These are phyloP conservation scores for Ahaetulla prasina DNA, from an alignment of 2,113 vertebrate species.

Conservation along the genomic window DNA sequence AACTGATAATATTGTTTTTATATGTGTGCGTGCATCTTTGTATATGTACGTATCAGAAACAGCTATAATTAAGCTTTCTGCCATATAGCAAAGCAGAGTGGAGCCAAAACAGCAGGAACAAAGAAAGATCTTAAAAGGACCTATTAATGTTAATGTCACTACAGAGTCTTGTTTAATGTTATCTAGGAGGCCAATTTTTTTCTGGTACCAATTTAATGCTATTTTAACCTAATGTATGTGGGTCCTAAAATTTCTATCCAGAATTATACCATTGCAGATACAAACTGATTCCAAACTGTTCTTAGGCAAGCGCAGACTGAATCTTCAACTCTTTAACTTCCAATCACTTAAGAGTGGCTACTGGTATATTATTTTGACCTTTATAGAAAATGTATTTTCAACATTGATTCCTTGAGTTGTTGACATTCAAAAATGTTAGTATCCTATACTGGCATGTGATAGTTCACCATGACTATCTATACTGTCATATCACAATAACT, in stretches of 20 bases:
- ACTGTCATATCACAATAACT: not conserved
- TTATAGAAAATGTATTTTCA: not conserved
- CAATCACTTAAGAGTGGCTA: not conserved
- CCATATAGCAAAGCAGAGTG: not conserved
- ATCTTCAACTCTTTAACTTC: not conserved
- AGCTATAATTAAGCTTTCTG: not conserved
- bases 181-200: not conserved
- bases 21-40: not conserved
- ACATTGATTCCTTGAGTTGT: not conserved
- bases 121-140: not conserved
- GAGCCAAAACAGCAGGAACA: not conserved
- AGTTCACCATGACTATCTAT: not conserved
- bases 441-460: not conserved
- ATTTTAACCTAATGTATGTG: not conserved
- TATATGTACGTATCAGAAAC: not conserved
- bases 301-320: not conserved
- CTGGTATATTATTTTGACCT: not conserved
- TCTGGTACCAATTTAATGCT: not conserved
- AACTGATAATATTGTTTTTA: not conserved
- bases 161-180: not conserved
- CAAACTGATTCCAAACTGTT: not conserved
- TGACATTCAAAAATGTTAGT: not conserved
- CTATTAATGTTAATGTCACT: not conserved
- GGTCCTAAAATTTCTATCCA: not conserved
- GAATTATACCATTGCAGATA: not conserved